phyloP scores from a whole-genome alignment of 2,113 vertebrate genomes.

The Aegithalos caudatus region DNA sequence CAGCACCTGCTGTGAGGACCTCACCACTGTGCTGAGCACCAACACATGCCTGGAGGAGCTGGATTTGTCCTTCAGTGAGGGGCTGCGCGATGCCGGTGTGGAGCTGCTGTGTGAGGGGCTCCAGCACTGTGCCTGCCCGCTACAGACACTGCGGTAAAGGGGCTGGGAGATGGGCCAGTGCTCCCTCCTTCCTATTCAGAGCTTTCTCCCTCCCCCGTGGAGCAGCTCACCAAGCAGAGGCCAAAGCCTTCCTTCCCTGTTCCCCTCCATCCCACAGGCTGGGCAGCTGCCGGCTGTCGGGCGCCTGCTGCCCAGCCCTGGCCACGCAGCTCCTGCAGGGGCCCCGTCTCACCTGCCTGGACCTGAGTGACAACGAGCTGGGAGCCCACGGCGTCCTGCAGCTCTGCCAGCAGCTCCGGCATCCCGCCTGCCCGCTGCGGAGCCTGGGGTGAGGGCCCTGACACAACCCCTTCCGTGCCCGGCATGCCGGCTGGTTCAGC shows the following conservation, averaged over 20 bases:
- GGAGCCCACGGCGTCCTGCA: not conserved
- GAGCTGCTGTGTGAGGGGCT: slow-evolving; percentile 4
- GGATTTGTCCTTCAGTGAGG: slow-evolving; percentile 20
- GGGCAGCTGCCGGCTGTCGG: not conserved
- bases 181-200: not conserved
- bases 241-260: rapidly evolving
- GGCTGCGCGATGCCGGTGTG: not conserved
- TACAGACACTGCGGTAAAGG: not conserved
- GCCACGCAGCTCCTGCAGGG: rapidly evolving
- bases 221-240: rapidly evolving
- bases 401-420: slow-evolving; percentile 3
- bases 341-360: not conserved
- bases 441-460: not conserved
- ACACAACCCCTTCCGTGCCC: rapidly evolving
- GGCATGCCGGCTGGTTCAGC: not conserved
- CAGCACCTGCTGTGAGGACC: not conserved
- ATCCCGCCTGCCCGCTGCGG: not conserved
- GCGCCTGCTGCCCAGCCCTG: not conserved
- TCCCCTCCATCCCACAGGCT: not conserved
- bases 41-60: not conserved
- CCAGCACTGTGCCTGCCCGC: rapidly evolving
- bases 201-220: not conserved
- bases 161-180: rapidly evolving
- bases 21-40: not conserved
- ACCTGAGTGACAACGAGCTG: not conserved